These are phyloP conservation scores for Cephonodes hylas DNA, from an alignment of 2,888 invertebrate species.

Conservation along the genomic window DNA sequence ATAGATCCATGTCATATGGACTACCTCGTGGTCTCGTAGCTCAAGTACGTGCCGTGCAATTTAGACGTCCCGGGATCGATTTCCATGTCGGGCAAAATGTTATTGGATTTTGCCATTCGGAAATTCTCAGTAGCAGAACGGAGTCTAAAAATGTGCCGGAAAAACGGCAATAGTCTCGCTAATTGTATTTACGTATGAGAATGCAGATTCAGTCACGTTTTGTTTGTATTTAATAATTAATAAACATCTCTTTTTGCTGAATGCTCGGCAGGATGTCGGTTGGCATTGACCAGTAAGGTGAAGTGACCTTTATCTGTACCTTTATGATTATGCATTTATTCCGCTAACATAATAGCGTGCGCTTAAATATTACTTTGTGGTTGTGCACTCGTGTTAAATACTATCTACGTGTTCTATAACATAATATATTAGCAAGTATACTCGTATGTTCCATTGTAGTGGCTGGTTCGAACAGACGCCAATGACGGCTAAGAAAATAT, in stretches of 20 bases:
- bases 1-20: too few relatives aligned
- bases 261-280: not conserved
- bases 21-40: too few relatives aligned
- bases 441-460: not conserved
- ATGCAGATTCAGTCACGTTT: not conserved
- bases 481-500: too few relatives aligned
- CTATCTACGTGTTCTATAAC: not conserved
- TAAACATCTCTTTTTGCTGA: slow-evolving; percentile 11
- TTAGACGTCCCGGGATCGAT: too few relatives aligned
- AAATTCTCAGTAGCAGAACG: too few relatives aligned
- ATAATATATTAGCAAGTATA: not conserved
- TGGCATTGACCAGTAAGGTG: slow-evolving; percentile 11
- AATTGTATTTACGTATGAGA: not conserved
- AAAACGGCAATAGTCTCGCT: too few relatives aligned
- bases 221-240: not conserved
- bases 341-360: not conserved
- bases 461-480: too few relatives aligned
- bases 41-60: too few relatives aligned
- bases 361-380: not conserved
- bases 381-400: not conserved
- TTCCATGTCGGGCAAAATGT: too few relatives aligned
- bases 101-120: too few relatives aligned
- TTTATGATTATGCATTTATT: slow-evolving; percentile 2
- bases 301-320: slow-evolving; percentile 4
- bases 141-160: too few relatives aligned